phyloP scores from a whole-genome alignment of 2,888 invertebrate genomes.

The Amiota communis region DNA sequence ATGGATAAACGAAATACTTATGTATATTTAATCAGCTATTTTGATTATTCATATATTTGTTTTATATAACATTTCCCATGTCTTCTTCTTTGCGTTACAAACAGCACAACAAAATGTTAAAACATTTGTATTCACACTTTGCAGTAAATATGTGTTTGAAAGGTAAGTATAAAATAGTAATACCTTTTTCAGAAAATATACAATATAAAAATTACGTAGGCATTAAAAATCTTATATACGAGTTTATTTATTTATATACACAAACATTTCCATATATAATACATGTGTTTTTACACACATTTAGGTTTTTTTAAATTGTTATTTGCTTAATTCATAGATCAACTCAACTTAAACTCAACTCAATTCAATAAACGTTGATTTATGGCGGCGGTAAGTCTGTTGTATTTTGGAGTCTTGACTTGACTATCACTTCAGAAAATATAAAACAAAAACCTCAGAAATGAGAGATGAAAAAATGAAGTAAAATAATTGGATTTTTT shows the following conservation, averaged over 20 bases:
- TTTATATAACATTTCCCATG: too few species aligned
- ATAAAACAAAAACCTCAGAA: background rate
- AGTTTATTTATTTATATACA: too few species aligned
- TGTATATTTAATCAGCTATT: too few species aligned
- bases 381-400: slow-evolving; percentile 57
- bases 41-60: too few species aligned
- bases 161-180: too few species aligned
- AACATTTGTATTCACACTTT: too few species aligned
- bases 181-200: too few species aligned
- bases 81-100: too few species aligned
- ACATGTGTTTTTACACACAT: slow-evolving; percentile 5
- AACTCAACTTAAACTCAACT: too few species aligned
- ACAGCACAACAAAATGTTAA: too few species aligned
- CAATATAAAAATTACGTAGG: background rate
- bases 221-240: slow-evolving; percentile 12
- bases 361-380: slow-evolving; percentile 31
- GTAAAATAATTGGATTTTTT: background rate
- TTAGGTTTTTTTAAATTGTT: slow-evolving; percentile 22
- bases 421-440: slow-evolving; percentile 29
- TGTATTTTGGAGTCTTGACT: slow-evolving; percentile 21
- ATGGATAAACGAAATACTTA: too few species aligned
- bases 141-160: too few species aligned
- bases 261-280: background rate
- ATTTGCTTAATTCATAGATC: slow-evolving; percentile 19
- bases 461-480: background rate